A percentile compares a stretch with the other conserved stretches of the same genome.
Evolutionary conservation across 2,888 invertebrate genomes (phyloP).

Genomic region (Cataglyphis cursor): DNA sequence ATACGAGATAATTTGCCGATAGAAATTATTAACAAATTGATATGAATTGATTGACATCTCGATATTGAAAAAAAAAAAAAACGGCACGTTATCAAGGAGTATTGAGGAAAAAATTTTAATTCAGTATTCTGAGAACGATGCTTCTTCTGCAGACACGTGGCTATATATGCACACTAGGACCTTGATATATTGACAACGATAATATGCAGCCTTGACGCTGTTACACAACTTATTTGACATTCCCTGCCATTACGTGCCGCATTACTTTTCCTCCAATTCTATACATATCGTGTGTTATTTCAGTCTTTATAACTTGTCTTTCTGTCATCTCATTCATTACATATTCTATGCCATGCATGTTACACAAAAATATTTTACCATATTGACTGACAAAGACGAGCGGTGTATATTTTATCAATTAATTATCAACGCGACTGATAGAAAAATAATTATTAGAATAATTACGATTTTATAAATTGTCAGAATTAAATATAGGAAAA

Average conservation of each 20-base stretch:
- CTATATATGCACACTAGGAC: slow-evolving; percentile 2
- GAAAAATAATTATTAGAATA: background rate
- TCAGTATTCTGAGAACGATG: background rate
- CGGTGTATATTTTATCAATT: background rate
- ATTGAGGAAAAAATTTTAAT: slow-evolving; percentile 13
- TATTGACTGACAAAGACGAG: background rate
- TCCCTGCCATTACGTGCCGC: slow-evolving; percentile 13
- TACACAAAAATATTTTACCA: background rate
- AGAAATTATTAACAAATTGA: background rate
- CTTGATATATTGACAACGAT: slow-evolving; percentile 48
- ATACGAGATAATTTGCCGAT: background rate
- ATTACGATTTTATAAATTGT: background rate
- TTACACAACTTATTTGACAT: slow-evolving; percentile 45
- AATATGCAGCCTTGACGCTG: slow-evolving; percentile 40
- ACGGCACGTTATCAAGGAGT: background rate
- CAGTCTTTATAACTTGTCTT: slow-evolving; percentile 9
- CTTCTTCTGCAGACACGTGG: slow-evolving; percentile 38
- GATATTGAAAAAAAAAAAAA: background rate
- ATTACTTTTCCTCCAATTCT: slow-evolving; percentile 35
- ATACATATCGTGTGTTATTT: background rate
- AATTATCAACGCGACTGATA: background rate
- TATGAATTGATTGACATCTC: background rate
- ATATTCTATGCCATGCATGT: background rate
- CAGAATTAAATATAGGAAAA: background rate
- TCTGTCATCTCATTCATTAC: background rate